Evolutionary conservation across 92 coral and sea anemone species (phyloP).

Genomic region (Heteractis magnifica): DNA sequence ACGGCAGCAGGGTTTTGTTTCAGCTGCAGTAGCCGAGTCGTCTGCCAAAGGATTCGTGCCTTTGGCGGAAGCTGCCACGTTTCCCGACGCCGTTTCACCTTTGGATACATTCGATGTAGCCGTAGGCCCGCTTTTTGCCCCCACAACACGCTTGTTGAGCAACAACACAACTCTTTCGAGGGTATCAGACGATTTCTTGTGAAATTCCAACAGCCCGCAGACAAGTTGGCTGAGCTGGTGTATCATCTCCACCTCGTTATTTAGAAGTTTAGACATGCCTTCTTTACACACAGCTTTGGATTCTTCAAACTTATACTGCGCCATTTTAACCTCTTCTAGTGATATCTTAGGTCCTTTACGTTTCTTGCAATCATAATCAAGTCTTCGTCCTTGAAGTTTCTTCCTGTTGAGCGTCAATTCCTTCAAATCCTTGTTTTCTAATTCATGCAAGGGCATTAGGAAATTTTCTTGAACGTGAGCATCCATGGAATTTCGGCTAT

Average conservation of each 20-base stretch:
- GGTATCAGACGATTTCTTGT: slow-evolving; percentile 82
- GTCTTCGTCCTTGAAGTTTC: slow-evolving; percentile 76
- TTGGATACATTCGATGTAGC: slow-evolving; percentile 34
- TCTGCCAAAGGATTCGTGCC: slow-evolving; percentile 85
- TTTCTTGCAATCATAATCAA: slow-evolving; percentile 84
- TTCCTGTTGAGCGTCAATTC: slow-evolving; percentile 72
- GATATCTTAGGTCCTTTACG: slow-evolving; percentile 63
- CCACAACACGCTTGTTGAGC: slow-evolving; percentile 72
- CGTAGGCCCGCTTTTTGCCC: slow-evolving; percentile 47
- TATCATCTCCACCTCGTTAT: slow-evolving; percentile 77
- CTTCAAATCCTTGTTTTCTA: slow-evolving; percentile 69
- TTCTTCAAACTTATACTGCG: slow-evolving; percentile 81
- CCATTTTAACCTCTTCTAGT: slow-evolving; percentile 77
- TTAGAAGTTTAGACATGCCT: slow-evolving; percentile 59
- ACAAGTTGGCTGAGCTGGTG: slow-evolving; percentile 76
- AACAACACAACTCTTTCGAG: slow-evolving; percentile 63
- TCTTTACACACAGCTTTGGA: slow-evolving; percentile 65
- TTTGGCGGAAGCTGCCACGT: slow-evolving; percentile 74
- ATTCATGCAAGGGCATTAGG: slow-evolving; percentile 59
- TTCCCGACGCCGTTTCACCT: slow-evolving; percentile 44
- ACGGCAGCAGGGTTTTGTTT: slow-evolving; percentile 73
- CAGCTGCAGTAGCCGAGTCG: slow-evolving; percentile 44
- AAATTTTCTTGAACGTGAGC: slow-evolving; percentile 71
- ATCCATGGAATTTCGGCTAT: slow-evolving; percentile 63
- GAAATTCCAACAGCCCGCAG: slow-evolving; percentile 73